Evolutionary conservation across 2,888 invertebrate species (phyloP).

Genomic region (Oligia latruncula): DNA sequence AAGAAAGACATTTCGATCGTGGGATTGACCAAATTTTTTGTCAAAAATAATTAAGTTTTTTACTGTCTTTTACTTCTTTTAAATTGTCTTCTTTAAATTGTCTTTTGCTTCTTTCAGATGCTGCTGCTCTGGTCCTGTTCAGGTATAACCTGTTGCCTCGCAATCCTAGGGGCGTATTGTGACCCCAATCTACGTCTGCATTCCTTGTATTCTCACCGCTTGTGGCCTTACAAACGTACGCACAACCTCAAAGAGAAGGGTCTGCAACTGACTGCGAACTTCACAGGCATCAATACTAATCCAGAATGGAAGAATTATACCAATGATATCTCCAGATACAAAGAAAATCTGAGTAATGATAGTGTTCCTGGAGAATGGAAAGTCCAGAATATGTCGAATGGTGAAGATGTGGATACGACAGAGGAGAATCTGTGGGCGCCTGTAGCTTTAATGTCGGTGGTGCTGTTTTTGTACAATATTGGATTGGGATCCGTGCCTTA

Average conservation of each 20-base stretch:
- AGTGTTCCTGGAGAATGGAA: slow-evolving; percentile 71
- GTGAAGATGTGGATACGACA: slow-evolving; percentile 62
- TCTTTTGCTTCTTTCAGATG: slow-evolving; percentile 74
- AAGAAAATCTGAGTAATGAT: slow-evolving; percentile 66
- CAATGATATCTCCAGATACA: slow-evolving; percentile 64
- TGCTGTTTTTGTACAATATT: slow-evolving; percentile 85
- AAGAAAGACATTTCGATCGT: slow-evolving; percentile 5
- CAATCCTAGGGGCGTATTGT: slow-evolving; percentile 84
- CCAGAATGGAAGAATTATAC: slow-evolving; percentile 69
- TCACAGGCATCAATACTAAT: slow-evolving; percentile 52
- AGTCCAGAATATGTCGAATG: slow-evolving; percentile 64
- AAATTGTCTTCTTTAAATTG: too few relatives aligned
- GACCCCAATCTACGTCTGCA: slow-evolving; percentile 82
- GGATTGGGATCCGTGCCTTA: slow-evolving; percentile 88
- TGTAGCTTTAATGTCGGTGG: slow-evolving; percentile 80
- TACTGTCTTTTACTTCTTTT: slow-evolving; percentile 47
- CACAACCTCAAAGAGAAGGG: slow-evolving; percentile 68
- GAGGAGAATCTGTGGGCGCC: slow-evolving; percentile 81
- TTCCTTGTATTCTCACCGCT: slow-evolving; percentile 81
- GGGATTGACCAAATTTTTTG: neutral
- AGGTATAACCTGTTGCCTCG: slow-evolving; percentile 85
- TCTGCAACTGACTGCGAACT: slow-evolving; percentile 63
- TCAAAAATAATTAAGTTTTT: neutral
- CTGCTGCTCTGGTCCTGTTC: slow-evolving; percentile 85
- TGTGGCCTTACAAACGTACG: slow-evolving; percentile 77